Evolutionary conservation across 2,797 vertebrate genomes (phyloP), one percentile per base, ranked within the genome.

Genomic region (Urosaurus nigricauda): DNA sequence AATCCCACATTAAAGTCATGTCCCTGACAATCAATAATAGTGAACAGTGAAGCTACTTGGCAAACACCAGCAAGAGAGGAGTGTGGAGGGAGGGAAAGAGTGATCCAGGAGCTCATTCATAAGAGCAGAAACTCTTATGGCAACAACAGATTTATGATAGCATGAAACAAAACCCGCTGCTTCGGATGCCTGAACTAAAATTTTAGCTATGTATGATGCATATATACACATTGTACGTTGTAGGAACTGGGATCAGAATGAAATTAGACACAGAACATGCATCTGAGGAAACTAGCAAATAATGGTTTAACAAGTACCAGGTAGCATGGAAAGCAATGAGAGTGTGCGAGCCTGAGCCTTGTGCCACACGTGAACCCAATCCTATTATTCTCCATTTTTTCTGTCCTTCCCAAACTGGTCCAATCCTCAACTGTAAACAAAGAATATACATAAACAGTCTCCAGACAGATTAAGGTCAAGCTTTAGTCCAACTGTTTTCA

Each of bases 401-500:
- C n/a, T 74, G 24, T 35, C 93, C 93, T 89, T 79, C 0, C 0
- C 91, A 92, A 94, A 95, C 90, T 93, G 86, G 88, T 94, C 88
- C 93, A 95, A 94, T 92, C 89, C 93, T 83, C 90, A 92, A 94
- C 90, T 92, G 94, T 95, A 96, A 95, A 95, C 93, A 95, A 94
- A 92, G 89, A 93, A 93, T 47, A 43, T 94, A 94, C 93, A 94
- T 94, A 94, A 96, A 95, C 94, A 95, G 90, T 94, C 93, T 94
- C 93, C 93, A 91, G 92, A 93, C 92, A 95, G 96, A 96, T 96
- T 96, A 95, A 95, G 95, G 95, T 95, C 92, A 94, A 95, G 91
- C 94, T 94, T 88, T 93, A 94, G 94, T 95, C 95, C 94, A 95
- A 94, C 94, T 94, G 92, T 89, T 94, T 95, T 96, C 95, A 73